phyloP scores from a whole-genome alignment of 2,797 vertebrate species.

The Simalia tracyae region DNA sequence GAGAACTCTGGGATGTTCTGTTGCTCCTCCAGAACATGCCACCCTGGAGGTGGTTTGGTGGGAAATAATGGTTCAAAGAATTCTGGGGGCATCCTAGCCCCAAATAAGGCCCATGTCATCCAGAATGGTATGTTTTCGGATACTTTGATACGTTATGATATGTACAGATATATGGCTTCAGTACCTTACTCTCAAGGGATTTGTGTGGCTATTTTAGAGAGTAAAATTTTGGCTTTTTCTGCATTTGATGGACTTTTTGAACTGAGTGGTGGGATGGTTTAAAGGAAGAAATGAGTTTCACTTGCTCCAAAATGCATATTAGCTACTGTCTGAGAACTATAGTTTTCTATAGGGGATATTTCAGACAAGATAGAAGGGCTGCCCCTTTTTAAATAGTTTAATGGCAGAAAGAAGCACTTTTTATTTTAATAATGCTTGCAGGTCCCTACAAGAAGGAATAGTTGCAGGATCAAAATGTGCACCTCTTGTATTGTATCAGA shows the following conservation, averaged over 20 bases:
- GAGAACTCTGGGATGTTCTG: too few relatives aligned
- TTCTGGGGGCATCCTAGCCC: too few relatives aligned
- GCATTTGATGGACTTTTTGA: not conserved
- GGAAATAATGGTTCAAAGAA: too few relatives aligned
- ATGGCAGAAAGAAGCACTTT: not conserved
- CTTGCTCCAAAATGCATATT: not conserved
- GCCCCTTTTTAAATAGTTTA: not conserved
- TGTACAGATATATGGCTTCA: not conserved
- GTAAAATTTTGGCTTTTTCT: not conserved
- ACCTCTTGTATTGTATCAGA: not conserved
- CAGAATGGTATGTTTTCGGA: too few relatives aligned
- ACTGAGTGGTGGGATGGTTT: not conserved
- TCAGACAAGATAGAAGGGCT: not conserved
- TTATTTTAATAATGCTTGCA: not conserved
- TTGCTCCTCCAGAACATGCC: too few relatives aligned
- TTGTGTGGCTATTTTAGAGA: not conserved
- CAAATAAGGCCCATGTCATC: too few relatives aligned
- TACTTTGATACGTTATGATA: not conserved
- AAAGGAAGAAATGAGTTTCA: not conserved
- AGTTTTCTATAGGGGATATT: not conserved
- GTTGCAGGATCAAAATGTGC: not conserved
- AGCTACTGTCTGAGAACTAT: not conserved
- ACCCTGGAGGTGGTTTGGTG: too few relatives aligned
- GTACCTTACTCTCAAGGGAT: not conserved
- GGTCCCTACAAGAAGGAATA: not conserved